Percentiles rank a stretch among this genome's conserved stretches.
Evolutionary conservation across 2,113 vertebrate genomes (phyloP).

Genomic region (Galeopterus variegatus): DNA sequence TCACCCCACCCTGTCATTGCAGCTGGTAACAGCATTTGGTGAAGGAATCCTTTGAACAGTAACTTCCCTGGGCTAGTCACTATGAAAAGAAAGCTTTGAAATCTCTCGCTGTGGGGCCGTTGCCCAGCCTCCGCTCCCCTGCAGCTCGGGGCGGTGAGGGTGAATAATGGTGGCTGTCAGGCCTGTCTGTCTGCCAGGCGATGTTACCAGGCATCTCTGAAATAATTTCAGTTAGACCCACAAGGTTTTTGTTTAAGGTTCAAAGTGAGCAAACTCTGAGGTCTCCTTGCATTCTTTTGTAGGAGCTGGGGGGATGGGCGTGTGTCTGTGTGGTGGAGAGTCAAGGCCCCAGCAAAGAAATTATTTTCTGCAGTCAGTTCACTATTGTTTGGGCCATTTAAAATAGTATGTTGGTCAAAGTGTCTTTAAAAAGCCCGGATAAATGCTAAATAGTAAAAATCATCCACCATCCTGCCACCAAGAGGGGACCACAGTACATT

Average conservation of each 20-base stretch:
- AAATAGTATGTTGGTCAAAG: background rate
- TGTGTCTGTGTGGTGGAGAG: background rate
- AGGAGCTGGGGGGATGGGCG: constrained; percentile 18
- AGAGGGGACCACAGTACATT: background rate
- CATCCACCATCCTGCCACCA: background rate
- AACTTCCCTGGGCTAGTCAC: background rate
- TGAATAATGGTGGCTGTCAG: constrained; percentile 53
- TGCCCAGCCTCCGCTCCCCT: background rate
- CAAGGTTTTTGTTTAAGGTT: constrained; percentile 76
- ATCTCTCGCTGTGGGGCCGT: background rate
- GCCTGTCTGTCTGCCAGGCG: background rate
- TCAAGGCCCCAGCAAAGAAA: background rate
- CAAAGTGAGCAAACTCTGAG: constrained; percentile 61
- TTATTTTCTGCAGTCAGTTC: constrained; percentile 54
- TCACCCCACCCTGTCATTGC: fast-evolving
- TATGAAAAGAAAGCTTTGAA: constrained; percentile 60
- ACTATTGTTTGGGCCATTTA: constrained; percentile 24
- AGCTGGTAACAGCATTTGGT: background rate
- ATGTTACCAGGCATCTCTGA: constrained; percentile 75
- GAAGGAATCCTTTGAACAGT: constrained; percentile 21
- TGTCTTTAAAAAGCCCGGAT: background rate
- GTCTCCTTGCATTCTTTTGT: constrained; percentile 58
- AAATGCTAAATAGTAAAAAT: background rate
- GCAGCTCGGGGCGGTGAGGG: background rate
- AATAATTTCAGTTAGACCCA: constrained; percentile 55